Evolutionary conservation across 2,113 vertebrate species (phyloP).

Genomic region (Microcebus tavaratra): DNA sequence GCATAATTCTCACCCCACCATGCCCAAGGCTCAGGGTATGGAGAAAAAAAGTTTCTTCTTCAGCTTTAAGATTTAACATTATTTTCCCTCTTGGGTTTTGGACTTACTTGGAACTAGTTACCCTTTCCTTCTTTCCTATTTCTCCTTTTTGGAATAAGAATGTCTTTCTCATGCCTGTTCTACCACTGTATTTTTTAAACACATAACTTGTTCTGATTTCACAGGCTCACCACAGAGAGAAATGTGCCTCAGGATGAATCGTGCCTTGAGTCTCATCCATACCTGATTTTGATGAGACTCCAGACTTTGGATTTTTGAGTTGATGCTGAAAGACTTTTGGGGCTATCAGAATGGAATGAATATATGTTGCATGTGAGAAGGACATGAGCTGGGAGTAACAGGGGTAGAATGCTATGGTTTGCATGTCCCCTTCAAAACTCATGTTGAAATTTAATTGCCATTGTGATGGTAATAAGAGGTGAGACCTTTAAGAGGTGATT

Average conservation of each 20-base stretch:
- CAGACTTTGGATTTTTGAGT: background rate
- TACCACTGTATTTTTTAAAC: background rate
- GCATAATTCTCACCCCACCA: background rate
- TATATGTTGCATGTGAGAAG: background rate
- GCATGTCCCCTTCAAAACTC: background rate
- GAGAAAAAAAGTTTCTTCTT: background rate
- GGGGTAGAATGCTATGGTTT: background rate
- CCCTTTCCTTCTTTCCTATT: background rate
- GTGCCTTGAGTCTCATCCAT: background rate
- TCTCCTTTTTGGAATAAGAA: background rate
- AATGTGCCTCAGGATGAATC: background rate
- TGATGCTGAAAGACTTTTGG: background rate
- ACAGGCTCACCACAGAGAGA: background rate
- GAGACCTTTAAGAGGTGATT: background rate
- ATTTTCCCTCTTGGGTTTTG: background rate
- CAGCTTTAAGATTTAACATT: background rate
- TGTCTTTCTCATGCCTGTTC: background rate
- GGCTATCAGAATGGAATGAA: background rate
- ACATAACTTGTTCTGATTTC: background rate
- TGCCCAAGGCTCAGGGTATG: background rate
- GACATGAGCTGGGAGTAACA: background rate
- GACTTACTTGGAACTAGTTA: background rate
- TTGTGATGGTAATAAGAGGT: background rate
- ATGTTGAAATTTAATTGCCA: background rate
- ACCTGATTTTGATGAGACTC: background rate